A percentile compares a stretch with the other conserved stretches of the same genome.
phyloP scores from a whole-genome alignment of 1,140 invertebrate species.

The Aethina tumida region DNA sequence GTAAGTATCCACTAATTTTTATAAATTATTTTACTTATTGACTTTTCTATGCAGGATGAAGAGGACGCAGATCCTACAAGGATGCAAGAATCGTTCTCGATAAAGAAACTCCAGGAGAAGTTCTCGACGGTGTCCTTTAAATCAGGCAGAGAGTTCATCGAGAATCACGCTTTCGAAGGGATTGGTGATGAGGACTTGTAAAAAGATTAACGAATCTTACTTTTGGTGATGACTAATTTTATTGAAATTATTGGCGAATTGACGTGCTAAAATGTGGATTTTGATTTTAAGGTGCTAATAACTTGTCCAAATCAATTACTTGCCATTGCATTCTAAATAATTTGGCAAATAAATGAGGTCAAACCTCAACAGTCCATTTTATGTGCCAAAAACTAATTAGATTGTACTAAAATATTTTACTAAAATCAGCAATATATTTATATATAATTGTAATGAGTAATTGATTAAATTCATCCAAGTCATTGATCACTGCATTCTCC shows the following conservation, averaged over 20 bases:
- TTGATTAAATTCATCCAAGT: too few relatives aligned
- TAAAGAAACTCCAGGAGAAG: conserved; percentile 45
- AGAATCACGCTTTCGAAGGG: conserved; percentile 83
- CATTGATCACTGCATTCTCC: too few relatives aligned
- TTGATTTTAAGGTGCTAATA: conserved; percentile 15
- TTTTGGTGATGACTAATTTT: too few relatives aligned
- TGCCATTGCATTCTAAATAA: conserved; percentile 13
- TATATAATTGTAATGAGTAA: conserved; percentile 10
- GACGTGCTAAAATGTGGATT: conserved; percentile 12
- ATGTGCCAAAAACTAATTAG: conserved; percentile 15
- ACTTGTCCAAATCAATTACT: conserved; percentile 13
- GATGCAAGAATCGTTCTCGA: conserved; percentile 39
- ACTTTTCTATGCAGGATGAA: conserved; percentile 2
- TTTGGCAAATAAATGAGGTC: conserved; percentile 9
- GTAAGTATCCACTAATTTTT: conserved; percentile 12
- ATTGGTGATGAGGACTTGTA: conserved; percentile 85
- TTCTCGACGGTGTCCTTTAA: conserved; percentile 51
- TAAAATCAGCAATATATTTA: conserved; percentile 15
- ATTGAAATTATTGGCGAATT: background rate
- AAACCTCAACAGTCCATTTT: conserved; percentile 13
- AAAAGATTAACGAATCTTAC: conserved; percentile 23
- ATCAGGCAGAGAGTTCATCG: conserved; percentile 54
- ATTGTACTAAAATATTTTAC: conserved; percentile 16
- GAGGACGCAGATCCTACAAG: conserved; percentile 7
- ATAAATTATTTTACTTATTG: conserved; percentile 7